A percentile compares a stretch with the other conserved stretches of the same genome.
Evolutionary conservation across 1,140 invertebrate species (phyloP).

Genomic region (Zaprionus capensis): DNA sequence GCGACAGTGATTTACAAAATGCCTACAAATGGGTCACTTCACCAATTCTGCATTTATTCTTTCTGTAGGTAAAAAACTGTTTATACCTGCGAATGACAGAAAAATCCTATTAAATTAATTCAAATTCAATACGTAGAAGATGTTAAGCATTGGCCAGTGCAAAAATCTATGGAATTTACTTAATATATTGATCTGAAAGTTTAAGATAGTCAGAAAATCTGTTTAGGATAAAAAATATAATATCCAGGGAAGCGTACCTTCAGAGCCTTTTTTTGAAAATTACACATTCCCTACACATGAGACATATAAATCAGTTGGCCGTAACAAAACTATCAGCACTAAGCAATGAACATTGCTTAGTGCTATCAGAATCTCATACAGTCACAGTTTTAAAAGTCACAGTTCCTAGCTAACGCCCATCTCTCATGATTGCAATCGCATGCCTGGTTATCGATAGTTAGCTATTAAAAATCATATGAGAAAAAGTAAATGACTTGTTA

Average conservation of each 20-base stretch:
- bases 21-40: background rate
- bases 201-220: no score
- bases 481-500: constrained; percentile 39
- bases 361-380: background rate
- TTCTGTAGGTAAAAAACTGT: background rate
- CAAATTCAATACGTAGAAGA: no score
- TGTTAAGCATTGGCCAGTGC: no score
- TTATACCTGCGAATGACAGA: background rate
- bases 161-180: no score
- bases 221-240: no score
- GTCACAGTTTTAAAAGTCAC: background rate
- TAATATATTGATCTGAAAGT: no score
- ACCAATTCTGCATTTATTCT: background rate
- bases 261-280: no score
- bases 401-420: background rate
- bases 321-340: background rate
- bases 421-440: background rate
- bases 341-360: no score
- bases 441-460: constrained; percentile 21
- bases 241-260: no score
- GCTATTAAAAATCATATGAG: constrained; percentile 36
- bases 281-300: no score
- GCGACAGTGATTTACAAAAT: background rate
- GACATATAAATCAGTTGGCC: background rate
- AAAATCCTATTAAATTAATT: no score